Percentiles rank a stretch among this genome's conserved stretches.
Conservation (phyloP, 2,113 vertebrate species). For the Uria aalge region DNA sequence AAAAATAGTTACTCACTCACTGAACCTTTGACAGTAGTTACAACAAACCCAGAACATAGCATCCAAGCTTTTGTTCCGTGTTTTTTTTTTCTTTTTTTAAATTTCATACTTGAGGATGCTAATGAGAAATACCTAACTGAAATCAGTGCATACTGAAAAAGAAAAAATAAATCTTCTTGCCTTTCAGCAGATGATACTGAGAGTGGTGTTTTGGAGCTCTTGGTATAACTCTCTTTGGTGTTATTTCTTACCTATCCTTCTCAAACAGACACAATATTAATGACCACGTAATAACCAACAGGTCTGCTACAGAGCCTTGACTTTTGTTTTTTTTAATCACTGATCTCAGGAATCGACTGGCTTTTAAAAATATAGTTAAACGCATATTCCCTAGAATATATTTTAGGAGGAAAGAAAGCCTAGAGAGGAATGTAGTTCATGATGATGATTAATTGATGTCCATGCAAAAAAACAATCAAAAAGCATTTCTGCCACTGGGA, state of each 20-base stretch:
- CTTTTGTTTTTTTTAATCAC: background rate
- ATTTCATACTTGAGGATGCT: background rate
- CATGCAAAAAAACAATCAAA: background rate
- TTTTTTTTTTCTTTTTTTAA: background rate
- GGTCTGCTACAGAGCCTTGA: background rate
- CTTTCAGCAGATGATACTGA: background rate
- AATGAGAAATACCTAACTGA: background rate
- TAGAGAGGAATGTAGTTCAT: background rate
- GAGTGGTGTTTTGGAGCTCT: background rate
- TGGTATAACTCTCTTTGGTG: background rate
- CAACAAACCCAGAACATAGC: background rate
- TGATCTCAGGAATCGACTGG: background rate
- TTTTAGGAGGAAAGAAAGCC: background rate
- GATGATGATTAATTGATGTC: background rate
- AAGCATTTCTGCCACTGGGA: background rate
- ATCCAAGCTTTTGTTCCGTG: background rate
- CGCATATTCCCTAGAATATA: background rate
- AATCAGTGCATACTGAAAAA: background rate
- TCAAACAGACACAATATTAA: background rate
- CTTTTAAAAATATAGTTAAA: background rate
- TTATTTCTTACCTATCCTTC: background rate
- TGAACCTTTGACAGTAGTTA: background rate
- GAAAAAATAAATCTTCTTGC: background rate
- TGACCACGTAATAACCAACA: background rate
- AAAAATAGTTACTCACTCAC: background rate